Percentiles rank a stretch among this genome's conserved stretches.
These are phyloP conservation scores for Parapristionchus giblindavisi DNA, from an alignment of 2,888 invertebrate species.

Conservation along the genomic window DNA sequence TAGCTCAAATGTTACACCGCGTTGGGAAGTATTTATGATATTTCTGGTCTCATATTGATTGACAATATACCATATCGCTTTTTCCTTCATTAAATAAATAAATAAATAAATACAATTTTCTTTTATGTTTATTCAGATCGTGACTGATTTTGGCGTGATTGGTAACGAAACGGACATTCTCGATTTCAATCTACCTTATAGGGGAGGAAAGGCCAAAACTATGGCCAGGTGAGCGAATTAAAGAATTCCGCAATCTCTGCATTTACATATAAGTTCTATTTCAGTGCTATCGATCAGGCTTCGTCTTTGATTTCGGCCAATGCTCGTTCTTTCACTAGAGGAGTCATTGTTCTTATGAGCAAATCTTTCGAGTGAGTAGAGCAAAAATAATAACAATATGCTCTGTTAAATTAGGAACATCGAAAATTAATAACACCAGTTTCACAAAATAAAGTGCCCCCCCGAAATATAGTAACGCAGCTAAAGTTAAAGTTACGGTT, in stretches of 20 bases:
- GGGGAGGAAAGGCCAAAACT: not conserved
- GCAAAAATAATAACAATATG: not conserved
- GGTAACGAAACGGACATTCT: not conserved
- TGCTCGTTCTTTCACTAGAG: not conserved
- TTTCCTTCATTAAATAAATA: not conserved
- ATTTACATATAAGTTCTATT: not conserved
- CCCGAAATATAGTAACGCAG: too few species aligned
- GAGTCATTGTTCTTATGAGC: conserved; percentile 23
- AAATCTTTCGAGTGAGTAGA: conserved; percentile 15
- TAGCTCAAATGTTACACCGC: too few species aligned
- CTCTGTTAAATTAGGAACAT: not conserved
- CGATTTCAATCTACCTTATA: not conserved
- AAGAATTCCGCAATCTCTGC: too few species aligned
- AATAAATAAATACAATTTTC: not conserved
- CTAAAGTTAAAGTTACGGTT: not conserved
- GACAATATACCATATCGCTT: not conserved
- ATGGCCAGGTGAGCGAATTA: not conserved
- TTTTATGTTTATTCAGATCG: not conserved
- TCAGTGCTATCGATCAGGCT: conserved; percentile 5
- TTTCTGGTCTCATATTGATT: too few species aligned
- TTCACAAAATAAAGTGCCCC: too few species aligned
- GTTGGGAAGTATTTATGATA: too few species aligned
- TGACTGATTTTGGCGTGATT: not conserved
- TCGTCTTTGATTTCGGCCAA: conserved; percentile 5
- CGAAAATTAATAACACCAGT: too few species aligned